A percentile compares a stretch with the other conserved stretches of the same genome.
phyloP scores from a whole-genome alignment of 2,888 invertebrate genomes.

The Epirrita christyi region DNA sequence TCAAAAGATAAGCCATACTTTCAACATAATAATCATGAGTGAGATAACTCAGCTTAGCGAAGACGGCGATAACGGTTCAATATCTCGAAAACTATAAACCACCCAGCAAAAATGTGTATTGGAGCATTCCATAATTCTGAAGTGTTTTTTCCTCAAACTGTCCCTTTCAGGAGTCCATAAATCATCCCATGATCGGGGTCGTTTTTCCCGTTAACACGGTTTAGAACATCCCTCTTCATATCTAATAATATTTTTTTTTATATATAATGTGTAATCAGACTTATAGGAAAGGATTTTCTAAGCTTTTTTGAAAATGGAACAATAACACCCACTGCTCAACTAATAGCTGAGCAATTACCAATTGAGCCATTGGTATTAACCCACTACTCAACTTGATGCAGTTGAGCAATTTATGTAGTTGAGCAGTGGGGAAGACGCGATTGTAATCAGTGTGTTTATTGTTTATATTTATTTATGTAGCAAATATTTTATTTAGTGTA shows the following conservation, averaged over 20 bases:
- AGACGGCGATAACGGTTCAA: constrained; percentile 10
- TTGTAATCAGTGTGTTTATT: too few relatives aligned
- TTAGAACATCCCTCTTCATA: constrained; percentile 43
- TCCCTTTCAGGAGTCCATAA: constrained; percentile 52
- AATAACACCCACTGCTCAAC: too few relatives aligned
- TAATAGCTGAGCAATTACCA: too few relatives aligned
- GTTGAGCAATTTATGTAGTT: too few relatives aligned
- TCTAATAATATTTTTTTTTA: constrained; percentile 36
- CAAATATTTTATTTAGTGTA: too few relatives aligned
- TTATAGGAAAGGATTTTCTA: constrained; percentile 21
- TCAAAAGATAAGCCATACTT: constrained; percentile 5
- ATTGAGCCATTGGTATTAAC: too few relatives aligned
- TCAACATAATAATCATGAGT: constrained; percentile 6
- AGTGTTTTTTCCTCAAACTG: constrained; percentile 51
- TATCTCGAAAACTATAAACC: constrained; percentile 44
- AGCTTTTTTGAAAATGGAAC: background rate
- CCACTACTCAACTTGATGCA: too few relatives aligned
- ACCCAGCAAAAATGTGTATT: constrained; percentile 46
- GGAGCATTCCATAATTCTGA: constrained; percentile 40
- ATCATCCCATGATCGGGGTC: constrained; percentile 51
- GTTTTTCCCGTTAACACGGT: constrained; percentile 54
- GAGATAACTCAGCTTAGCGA: constrained; percentile 14
- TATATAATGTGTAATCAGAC: constrained; percentile 28
- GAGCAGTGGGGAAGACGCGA: too few relatives aligned
- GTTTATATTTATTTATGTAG: too few relatives aligned